These are phyloP conservation scores for Lepus europaeus DNA, from an alignment of 2,113 vertebrate genomes.

Conservation along the genomic window DNA sequence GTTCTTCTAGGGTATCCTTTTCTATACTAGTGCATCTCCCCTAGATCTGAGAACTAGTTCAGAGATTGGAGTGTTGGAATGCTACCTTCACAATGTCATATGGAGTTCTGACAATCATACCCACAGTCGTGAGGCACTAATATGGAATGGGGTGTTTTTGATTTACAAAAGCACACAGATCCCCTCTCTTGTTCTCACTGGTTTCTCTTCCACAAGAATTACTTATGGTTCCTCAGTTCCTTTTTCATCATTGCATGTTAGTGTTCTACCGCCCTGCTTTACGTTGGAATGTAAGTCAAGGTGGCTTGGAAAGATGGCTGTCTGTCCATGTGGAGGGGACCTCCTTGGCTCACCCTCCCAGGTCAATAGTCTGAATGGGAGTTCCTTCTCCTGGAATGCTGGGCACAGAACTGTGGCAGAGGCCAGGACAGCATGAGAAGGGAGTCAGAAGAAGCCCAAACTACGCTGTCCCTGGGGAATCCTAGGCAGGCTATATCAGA, in stretches of 20 bases:
- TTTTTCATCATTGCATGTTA: neutral
- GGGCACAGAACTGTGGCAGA: neutral
- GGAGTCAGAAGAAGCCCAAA: neutral
- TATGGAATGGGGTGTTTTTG: neutral
- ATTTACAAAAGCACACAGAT: neutral
- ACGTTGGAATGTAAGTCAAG: neutral
- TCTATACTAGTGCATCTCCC: neutral
- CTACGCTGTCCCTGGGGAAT: neutral
- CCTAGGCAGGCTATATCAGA: neutral
- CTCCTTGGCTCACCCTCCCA: neutral
- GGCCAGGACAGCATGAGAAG: neutral
- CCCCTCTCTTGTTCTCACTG: neutral
- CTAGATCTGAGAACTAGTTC: neutral
- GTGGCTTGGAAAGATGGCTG: neutral
- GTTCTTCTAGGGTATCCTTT: neutral
- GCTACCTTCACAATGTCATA: neutral
- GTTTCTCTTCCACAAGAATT: neutral
- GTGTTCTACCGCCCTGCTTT: neutral
- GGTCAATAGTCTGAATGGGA: neutral
- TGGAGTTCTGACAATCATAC: neutral
- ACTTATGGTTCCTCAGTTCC: neutral
- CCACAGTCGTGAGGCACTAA: neutral
- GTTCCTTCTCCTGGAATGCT: neutral
- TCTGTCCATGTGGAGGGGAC: neutral
- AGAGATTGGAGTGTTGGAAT: neutral